These are phyloP conservation scores for Chymomyza procnemis DNA, from an alignment of 2,888 invertebrate species.

Conservation along the genomic window DNA sequence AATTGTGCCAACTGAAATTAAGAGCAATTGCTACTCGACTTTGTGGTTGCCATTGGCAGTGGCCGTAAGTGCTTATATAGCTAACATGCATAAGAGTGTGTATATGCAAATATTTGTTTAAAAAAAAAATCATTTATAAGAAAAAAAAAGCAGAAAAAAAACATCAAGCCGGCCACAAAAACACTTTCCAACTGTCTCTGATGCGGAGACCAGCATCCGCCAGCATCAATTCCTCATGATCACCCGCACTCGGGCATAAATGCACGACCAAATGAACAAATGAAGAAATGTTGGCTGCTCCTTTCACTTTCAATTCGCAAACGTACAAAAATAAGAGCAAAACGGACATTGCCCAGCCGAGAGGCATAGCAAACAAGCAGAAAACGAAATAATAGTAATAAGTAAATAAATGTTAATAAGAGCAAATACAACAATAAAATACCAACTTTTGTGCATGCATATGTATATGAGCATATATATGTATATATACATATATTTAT, in stretches of 20 bases:
- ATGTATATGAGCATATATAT: too few relatives aligned
- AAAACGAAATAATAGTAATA: slow-evolving; percentile 11
- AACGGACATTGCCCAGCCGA: slow-evolving; percentile 50
- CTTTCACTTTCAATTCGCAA: slow-evolving; percentile 68
- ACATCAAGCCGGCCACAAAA: slow-evolving; percentile 21
- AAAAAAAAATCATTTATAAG: slow-evolving; percentile 5
- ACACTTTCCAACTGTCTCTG: slow-evolving; percentile 65
- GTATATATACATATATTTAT: too few relatives aligned
- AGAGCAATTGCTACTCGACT: slow-evolving; percentile 70
- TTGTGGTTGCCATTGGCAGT: slow-evolving; percentile 33
- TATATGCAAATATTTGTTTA: slow-evolving; percentile 57
- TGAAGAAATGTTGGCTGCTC: slow-evolving; percentile 62
- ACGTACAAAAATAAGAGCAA: slow-evolving; percentile 64
- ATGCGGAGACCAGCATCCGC: slow-evolving; percentile 63
- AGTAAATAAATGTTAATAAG: slow-evolving; percentile 2
- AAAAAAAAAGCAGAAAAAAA: slow-evolving; percentile 5
- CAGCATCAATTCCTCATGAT: slow-evolving; percentile 23
- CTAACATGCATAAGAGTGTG: background rate
- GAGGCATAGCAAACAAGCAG: background rate
- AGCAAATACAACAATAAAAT: slow-evolving; percentile 22
- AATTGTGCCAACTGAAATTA: slow-evolving; percentile 54
- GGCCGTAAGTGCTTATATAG: background rate
- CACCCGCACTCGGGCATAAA: slow-evolving; percentile 18
- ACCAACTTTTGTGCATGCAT: background rate
- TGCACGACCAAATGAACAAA: slow-evolving; percentile 22